Conservation (phyloP, 2,113 vertebrate genomes). For the Xenopus tropicalis region DNA sequence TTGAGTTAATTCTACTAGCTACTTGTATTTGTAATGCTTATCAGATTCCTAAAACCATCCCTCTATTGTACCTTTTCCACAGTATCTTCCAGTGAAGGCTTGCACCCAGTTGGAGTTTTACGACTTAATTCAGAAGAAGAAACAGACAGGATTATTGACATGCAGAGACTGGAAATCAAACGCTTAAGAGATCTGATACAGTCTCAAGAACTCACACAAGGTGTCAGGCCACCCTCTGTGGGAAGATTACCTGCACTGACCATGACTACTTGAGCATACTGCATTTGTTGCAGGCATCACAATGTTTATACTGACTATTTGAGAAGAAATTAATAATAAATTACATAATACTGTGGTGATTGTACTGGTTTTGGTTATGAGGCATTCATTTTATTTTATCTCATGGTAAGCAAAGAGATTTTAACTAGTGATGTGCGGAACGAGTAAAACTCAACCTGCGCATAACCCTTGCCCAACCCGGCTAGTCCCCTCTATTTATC, state of each 20-base stretch:
- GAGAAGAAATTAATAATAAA: too few species aligned
- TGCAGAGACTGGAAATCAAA: conserved; percentile 73
- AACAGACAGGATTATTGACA: conserved; percentile 69
- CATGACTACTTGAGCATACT: background rate
- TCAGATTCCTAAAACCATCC: conserved; percentile 2
- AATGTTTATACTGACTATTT: too few species aligned
- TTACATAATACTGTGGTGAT: too few species aligned
- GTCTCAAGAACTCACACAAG: conserved; percentile 48
- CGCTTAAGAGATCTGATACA: conserved; percentile 65
- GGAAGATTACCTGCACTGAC: conserved; percentile 53
- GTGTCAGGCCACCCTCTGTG: conserved; percentile 44
- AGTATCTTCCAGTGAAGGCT: conserved; percentile 46
- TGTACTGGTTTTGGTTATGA: too few species aligned
- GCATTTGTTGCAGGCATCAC: too few species aligned
- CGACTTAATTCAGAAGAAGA: conserved; percentile 67
- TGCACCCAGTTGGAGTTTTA: conserved; percentile 32
- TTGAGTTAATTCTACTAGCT: too few species aligned
- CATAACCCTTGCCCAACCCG: too few species aligned
- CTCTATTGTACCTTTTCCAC: conserved; percentile 11
- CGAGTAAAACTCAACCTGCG: too few species aligned
- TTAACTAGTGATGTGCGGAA: too few species aligned
- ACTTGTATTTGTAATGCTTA: background rate
- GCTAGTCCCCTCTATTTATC: too few species aligned
- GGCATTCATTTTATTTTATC: too few species aligned
- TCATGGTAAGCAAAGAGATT: too few species aligned